Base-by-base conservation (phyloP, 2,888 invertebrate genomes). In the Eristalis arbustorum region DNA sequence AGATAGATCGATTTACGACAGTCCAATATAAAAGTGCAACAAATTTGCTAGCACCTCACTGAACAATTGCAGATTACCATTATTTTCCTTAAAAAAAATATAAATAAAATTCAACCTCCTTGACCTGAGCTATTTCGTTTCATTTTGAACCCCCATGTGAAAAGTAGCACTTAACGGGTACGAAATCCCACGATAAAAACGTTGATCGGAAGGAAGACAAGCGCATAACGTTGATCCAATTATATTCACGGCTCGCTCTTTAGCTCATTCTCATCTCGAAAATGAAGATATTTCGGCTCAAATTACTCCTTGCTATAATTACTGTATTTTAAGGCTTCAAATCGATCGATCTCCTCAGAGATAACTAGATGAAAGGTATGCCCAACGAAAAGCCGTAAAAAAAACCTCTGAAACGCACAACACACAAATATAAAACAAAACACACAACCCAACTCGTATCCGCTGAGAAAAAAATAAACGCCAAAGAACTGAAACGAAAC, bases 341-440 rank as follows among this genome's bases (percentile, higher is more conserved):
- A 69, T 71, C 69, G 78, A 71, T 63, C 28, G 71, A 71, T 71
- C 57, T 57, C 31, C 56, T 40, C 23, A 22, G 57, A 57, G 78
- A 78, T 78, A 78, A 78, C 78, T 71, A 71, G 71, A 78, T 71
- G 64, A 78, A 78, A 78, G 64, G 34, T 56, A 37, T 63, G 71
- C n/a, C 49, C 71, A 64, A 34, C 31, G 64, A 69, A 78, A 31
- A 71, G 64, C 22, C 62, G 25, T 61, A 71, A 62, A 31, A 67
- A 49, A 67, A 49, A 31, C 42, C n/a, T 40, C 40, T 22, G 11
- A 57, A 62, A 56, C n/a, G 18, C 8, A 18, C 8, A 8, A 14
- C 6, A 14, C 13, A 40, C n/a, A 49, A 49, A 49, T 5, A 49
- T n/a, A n/a, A n/a, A n/a, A n/a, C n/a, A n/a, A n/a, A n/a, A 18